Evolutionary conservation across 2,888 invertebrate genomes (phyloP).

Genomic region (Schizaphis graminum): DNA sequence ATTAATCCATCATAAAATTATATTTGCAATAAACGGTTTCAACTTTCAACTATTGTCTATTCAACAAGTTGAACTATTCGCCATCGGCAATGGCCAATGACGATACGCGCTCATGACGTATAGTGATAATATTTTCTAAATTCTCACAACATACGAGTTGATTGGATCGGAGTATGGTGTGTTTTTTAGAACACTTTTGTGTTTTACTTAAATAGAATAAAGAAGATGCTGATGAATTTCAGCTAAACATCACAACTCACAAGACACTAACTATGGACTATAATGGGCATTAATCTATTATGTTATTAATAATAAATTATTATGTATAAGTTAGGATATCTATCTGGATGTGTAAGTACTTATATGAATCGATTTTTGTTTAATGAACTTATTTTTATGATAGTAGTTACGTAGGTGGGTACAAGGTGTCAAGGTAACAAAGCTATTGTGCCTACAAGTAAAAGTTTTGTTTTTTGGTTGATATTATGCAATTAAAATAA

Average conservation of each 20-base stretch:
- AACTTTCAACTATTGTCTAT: not conserved
- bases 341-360: not conserved
- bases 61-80: not conserved
- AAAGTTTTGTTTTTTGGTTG: not conserved
- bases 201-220: not conserved
- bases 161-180: not conserved
- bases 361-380: not conserved
- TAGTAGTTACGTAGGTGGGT: not conserved
- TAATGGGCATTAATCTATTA: not conserved
- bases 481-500: not conserved
- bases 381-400: not conserved
- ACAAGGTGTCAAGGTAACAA: not conserved
- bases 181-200: not conserved
- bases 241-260: not conserved
- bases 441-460: not conserved
- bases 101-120: not conserved
- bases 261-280: not conserved
- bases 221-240: not conserved
- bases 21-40: not conserved
- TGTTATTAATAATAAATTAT: not conserved
- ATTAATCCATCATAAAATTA: not conserved
- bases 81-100: not conserved
- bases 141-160: not conserved
- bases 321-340: not conserved
- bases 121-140: not conserved